A percentile compares a stretch with the other conserved stretches of the same genome.
phyloP scores from a whole-genome alignment of 2,888 invertebrate species.

The Agriopis leucophaearia region DNA sequence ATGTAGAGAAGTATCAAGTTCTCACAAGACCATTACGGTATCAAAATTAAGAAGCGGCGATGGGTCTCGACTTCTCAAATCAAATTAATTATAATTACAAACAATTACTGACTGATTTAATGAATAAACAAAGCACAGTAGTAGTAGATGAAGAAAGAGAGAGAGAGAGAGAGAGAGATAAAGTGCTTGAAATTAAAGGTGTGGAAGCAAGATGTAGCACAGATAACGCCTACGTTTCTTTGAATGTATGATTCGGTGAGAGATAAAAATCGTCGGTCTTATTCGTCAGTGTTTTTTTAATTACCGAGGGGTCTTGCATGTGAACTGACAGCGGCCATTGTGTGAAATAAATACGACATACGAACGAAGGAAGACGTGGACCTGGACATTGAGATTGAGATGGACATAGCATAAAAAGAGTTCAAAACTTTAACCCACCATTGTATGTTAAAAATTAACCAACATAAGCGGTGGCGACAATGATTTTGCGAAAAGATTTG shows the following conservation, averaged over 20 bases:
- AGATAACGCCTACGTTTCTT: slow-evolving; percentile 82
- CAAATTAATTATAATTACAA: slow-evolving; percentile 84
- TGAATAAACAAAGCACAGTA: slow-evolving; percentile 73
- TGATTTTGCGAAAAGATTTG: background rate
- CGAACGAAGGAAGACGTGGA: slow-evolving; percentile 59
- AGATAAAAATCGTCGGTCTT: slow-evolving; percentile 85
- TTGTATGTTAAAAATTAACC: slow-evolving; percentile 24
- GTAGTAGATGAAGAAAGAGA: slow-evolving; percentile 67
- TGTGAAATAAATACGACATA: slow-evolving; percentile 78
- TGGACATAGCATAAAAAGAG: slow-evolving; percentile 51
- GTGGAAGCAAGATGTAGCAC: slow-evolving; percentile 70
- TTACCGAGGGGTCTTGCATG: slow-evolving; percentile 83
- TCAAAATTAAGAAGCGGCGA: slow-evolving; percentile 70
- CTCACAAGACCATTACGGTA: slow-evolving; percentile 71
- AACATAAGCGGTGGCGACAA: background rate
- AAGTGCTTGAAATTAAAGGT: slow-evolving; percentile 46
- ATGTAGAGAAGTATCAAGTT: slow-evolving; percentile 80
- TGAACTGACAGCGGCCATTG: slow-evolving; percentile 82
- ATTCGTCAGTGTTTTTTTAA: slow-evolving; percentile 85
- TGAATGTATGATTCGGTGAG: slow-evolving; percentile 81
- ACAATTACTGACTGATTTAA: slow-evolving; percentile 80
- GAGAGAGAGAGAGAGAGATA: slow-evolving; percentile 75
- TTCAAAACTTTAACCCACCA: slow-evolving; percentile 19
- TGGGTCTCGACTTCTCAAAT: slow-evolving; percentile 64
- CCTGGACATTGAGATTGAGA: too few species aligned